Evolutionary conservation across 2,113 vertebrate species (phyloP), one percentile per base, ranked within the genome.

Genomic region (Riparia riparia): DNA sequence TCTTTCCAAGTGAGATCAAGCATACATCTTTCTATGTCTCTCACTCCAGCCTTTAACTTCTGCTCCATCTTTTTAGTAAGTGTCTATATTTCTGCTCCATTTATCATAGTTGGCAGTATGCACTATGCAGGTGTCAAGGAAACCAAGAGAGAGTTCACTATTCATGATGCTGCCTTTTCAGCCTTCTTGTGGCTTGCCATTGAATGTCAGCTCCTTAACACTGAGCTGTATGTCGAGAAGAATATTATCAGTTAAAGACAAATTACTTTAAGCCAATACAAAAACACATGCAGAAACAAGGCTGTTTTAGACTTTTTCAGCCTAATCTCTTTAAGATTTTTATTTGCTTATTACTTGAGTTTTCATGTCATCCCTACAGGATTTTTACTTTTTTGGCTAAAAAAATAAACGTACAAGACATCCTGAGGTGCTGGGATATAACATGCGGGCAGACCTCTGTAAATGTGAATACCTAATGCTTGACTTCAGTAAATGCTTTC

Each of bases 51-150:
- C 93, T 97, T 97, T 91, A 93, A 71, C 79, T 94, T 86, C 76
- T 93, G 92, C 78, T 96, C 93, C 77, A 92, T 95, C 87, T 95
- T 97, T 96, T 94, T 96, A 96, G 93, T 89, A 95, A 91, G 86
- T 74, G 80, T 96, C 93, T 96, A 80, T 74, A 90, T 97, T 97
- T 98, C 97, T 97, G 96, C 96, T 98, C 96, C 97, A 93, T 97
- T 97, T 98, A 97, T 96, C 92, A 84, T 90, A 94, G 93, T 63
- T 93, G 89, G 87, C 96, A 97, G 91, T 93, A 90, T 73, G 90
- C 88, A 86, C 93, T 96, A 97, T 63, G 85, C 90, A 91, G 69
- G 91, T 91, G 91, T 97, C 94, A 96, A 95, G 95, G 81, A 95
- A 97, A 96, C 95, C 96, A 95, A 91, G 89, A 82, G 69, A 95